A percentile compares a stretch with the other conserved stretches of the same genome.
Conservation (phyloP, 2,797 vertebrate species). For the Gila robusta region DNA sequence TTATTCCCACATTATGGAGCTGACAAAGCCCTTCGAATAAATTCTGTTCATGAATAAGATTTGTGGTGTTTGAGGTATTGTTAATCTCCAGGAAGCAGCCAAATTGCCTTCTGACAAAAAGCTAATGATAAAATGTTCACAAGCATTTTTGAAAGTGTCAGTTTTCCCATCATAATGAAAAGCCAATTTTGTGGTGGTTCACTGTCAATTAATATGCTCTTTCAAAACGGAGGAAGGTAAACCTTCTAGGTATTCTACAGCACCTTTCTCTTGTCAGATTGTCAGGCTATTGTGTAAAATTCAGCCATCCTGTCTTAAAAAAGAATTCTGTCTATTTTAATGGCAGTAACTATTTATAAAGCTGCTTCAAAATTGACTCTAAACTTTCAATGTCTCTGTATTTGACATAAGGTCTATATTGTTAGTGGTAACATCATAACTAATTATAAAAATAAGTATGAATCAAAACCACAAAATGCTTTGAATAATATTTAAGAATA, state of each 20-base stretch:
- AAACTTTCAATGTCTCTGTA: neutral
- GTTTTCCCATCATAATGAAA: conserved; percentile 65
- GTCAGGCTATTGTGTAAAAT: conserved; percentile 35
- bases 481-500: neutral
- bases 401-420: conserved; percentile 1
- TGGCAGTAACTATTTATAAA: conserved; percentile 13
- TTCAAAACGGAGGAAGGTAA: conserved; percentile 56
- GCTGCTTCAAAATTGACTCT: neutral
- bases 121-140: conserved; percentile 66
- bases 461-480: neutral
- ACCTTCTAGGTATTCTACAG: conserved; percentile 56
- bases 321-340: neutral
- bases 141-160: conserved; percentile 59
- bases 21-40: conserved; percentile 36
- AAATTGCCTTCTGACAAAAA: conserved; percentile 58
- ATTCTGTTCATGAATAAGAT: conserved; percentile 38
- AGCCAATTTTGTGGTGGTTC: conserved; percentile 65
- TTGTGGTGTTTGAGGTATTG: conserved; percentile 44
- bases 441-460: neutral
- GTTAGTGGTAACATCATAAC: neutral
- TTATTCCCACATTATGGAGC: neutral
- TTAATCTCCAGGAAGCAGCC: conserved; percentile 46
- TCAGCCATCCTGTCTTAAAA: neutral
- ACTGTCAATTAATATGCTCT: conserved; percentile 61
- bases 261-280: conserved; percentile 40